phyloP scores from a whole-genome alignment of 2,113 vertebrate genomes.

The Cardinalis cardinalis region DNA sequence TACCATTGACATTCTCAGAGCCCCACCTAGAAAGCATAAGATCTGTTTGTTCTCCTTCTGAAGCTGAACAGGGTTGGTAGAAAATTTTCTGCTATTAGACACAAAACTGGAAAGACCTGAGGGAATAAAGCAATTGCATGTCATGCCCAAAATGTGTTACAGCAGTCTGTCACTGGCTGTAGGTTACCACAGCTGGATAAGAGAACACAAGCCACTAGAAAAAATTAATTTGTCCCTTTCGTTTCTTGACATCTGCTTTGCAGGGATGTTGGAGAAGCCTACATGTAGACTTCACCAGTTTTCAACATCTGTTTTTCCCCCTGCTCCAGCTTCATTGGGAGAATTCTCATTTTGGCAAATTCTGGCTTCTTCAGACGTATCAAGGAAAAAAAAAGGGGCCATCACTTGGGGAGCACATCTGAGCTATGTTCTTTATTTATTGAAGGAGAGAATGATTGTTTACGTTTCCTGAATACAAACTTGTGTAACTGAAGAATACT shows the following conservation, averaged over 20 bases:
- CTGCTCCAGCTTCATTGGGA: not conserved
- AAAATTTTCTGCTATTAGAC: not conserved
- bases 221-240: not conserved
- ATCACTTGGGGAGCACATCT: not conserved
- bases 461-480: not conserved
- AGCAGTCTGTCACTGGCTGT: not conserved
- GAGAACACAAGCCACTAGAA: not conserved
- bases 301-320: not conserved
- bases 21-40: not conserved
- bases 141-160: not conserved
- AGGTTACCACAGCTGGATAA: not conserved
- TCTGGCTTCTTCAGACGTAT: not conserved
- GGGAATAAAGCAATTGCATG: not conserved
- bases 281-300: not conserved
- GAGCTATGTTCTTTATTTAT: not conserved
- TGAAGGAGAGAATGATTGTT: not conserved
- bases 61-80: not conserved
- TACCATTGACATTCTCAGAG: not conserved
- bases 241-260: not conserved
- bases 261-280: not conserved
- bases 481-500: not conserved
- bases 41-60: not conserved
- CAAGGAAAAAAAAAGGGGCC: not conserved
- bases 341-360: not conserved
- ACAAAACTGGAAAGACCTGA: not conserved